Evolutionary conservation across 2,797 vertebrate species (phyloP).

Genomic region (Xiphorhynchus erythropygius): DNA sequence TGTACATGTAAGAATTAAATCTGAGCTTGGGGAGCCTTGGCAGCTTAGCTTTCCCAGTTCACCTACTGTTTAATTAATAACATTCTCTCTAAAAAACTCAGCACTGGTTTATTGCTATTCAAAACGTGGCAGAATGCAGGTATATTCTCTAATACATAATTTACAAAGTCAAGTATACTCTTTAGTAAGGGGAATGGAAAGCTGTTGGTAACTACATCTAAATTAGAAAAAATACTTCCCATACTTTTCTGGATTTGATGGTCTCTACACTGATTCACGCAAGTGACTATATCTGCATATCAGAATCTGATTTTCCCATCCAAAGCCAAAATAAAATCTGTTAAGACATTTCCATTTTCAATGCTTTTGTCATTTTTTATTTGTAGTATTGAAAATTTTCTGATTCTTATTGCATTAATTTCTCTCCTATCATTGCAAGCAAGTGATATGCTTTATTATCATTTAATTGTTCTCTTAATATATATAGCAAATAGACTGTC

Average conservation of each 20-base stretch:
- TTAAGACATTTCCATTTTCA: not conserved
- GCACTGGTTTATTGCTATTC: not conserved
- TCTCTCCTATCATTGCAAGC: not conserved
- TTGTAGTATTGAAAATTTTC: not conserved
- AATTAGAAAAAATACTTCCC: not conserved
- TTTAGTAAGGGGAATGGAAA: not conserved
- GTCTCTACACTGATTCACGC: not conserved
- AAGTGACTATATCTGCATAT: not conserved
- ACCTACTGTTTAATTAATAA: not conserved
- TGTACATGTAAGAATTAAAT: not conserved
- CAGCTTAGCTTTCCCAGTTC: not conserved
- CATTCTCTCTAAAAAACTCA: not conserved
- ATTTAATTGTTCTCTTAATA: not conserved
- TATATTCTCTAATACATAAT: not conserved
- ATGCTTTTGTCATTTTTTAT: not conserved
- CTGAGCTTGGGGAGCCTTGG: not conserved
- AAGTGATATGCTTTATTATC: not conserved
- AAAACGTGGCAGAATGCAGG: not conserved
- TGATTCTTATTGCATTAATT: not conserved
- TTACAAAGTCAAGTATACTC: not conserved
- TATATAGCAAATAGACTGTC: not conserved
- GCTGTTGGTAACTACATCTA: not conserved
- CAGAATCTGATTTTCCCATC: not conserved
- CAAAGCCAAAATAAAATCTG: not conserved
- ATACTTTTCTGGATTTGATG: not conserved